Percentiles rank a stretch among this genome's conserved stretches.
Conservation (phyloP, 2,113 vertebrate genomes). For the Oxyruncus cristatus region DNA sequence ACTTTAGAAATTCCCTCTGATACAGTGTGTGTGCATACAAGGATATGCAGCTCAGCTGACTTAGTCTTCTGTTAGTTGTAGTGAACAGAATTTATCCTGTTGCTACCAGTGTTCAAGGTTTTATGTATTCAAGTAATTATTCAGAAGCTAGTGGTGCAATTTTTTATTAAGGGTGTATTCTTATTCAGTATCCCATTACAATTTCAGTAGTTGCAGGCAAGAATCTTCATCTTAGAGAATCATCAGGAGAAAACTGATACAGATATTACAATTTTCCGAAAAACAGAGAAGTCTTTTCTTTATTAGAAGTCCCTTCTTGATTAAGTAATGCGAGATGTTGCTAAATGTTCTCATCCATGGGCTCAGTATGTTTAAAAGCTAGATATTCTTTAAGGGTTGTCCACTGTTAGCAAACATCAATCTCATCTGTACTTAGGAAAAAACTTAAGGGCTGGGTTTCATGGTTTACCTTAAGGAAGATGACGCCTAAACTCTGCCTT, state of each 20-base stretch:
- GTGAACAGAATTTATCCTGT: not conserved
- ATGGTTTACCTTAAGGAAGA: not conserved
- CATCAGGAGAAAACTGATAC: not conserved
- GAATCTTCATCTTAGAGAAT: not conserved
- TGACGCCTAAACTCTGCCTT: not conserved
- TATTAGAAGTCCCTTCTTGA: not conserved
- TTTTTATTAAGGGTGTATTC: not conserved
- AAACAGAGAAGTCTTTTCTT: not conserved
- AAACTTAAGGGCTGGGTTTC: not conserved
- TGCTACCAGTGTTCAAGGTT: not conserved
- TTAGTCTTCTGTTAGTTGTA: not conserved
- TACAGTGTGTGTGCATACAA: not conserved
- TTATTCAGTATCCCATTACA: not conserved
- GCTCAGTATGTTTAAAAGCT: not conserved
- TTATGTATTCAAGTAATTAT: not conserved
- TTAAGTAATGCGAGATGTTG: not conserved
- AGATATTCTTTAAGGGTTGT: not conserved
- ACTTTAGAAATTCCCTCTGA: not conserved
- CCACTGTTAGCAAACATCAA: not conserved
- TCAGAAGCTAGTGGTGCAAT: not conserved
- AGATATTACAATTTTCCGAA: not conserved
- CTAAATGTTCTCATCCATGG: not conserved
- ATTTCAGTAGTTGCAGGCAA: not conserved
- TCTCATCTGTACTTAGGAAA: accelerated
- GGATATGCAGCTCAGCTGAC: not conserved